phyloP scores from a whole-genome alignment of 2,797 vertebrate species.

The Pseudomugil gertrudae region DNA sequence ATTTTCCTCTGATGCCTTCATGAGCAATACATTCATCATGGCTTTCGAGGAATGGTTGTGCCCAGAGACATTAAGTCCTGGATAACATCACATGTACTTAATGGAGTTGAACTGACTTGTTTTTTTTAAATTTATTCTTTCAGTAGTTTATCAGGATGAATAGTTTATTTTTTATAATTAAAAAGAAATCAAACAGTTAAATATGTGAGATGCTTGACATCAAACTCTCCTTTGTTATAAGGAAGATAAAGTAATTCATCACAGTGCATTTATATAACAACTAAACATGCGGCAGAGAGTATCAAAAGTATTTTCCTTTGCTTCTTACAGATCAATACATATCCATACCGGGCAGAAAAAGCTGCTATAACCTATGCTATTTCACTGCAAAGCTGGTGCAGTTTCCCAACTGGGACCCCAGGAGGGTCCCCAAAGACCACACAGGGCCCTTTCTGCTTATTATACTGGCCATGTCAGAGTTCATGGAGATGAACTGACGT shows the following conservation, averaged over 20 bases:
- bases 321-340: neutral
- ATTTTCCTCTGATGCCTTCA: neutral
- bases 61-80: conserved; percentile 31
- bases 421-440: neutral
- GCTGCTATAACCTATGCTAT: no score
- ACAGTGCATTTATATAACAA: neutral
- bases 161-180: neutral
- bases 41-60: conserved; percentile 53
- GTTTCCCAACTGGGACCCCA: no score
- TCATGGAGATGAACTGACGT: neutral
- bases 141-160: neutral
- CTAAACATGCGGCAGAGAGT: neutral
- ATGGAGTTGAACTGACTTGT: no score
- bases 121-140: no score
- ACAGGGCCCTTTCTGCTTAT: neutral
- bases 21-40: conserved; percentile 12
- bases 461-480: neutral
- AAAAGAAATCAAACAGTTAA: no score
- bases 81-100: conserved; percentile 15
- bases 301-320: neutral
- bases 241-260: neutral
- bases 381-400: no score
- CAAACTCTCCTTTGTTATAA: no score
- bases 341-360: no score
- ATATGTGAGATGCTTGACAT: neutral